Evolutionary conservation across 2,888 invertebrate genomes (phyloP), one percentile per base, ranked within the genome.

Genomic region (Odontocerum albicorne): DNA sequence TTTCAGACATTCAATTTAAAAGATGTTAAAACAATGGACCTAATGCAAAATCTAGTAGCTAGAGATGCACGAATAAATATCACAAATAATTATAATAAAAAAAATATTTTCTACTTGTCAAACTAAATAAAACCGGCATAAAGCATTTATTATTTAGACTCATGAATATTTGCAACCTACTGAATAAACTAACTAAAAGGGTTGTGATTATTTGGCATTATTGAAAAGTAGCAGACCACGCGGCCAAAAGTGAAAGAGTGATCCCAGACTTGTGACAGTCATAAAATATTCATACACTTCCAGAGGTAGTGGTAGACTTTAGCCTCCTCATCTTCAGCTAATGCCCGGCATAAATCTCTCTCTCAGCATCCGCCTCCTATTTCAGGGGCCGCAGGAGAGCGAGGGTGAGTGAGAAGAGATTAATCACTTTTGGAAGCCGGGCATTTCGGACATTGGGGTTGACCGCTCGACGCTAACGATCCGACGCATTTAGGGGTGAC

Each of bases 401-500:
- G 32, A 15, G 40, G 45, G 46, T 33, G 46, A 15, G 46, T 16
- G 46, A 19, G 20, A 13, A 13, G 38, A 51, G 40, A 51, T 51
- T 51, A 51, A 51, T 51, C 51, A 51, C 51, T 44, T 44, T 46
- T 33, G 40, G 38, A 49, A 42, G 49, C 42, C 50, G 13, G 16
- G 35, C 44, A 44, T 35, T 44, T 44, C 51, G 44, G 51, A 51
- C 51, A 43, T 36, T 43, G 21, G 51, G 52, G 52, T 39, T 46
- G 45, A 46, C 52, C 45, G 39, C 39, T 20, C 52, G 32, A 39
- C 52, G 44, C 52, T 46, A 53, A 53, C 52, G 52, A 53, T 46
- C 42, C 52, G 21, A 40, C 21, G 44, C 52, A 31, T 38, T 40
- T 16, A 15, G 40, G 49, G 35, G 15, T n/a, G 20, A 38, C n/a